Evolutionary conservation across 2,797 vertebrate genomes (phyloP), one percentile per base, ranked within the genome.

Genomic region (Phataginus tetradactyla): DNA sequence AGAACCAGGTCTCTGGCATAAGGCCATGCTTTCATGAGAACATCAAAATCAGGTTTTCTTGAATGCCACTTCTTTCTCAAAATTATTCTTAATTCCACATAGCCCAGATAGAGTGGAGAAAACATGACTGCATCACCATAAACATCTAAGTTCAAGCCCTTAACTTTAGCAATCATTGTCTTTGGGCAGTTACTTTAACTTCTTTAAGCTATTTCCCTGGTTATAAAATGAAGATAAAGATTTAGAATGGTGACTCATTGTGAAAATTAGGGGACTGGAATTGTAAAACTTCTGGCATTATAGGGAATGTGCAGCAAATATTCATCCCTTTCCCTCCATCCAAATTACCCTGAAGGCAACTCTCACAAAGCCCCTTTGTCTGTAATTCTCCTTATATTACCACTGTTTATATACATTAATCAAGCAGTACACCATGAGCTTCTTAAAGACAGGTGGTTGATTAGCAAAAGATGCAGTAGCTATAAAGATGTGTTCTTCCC

Each of bases 271-370:
- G 17, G 8, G 23, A 86, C 27, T 49, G 1, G 72, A 72, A 75
- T 86, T 79, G 29, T n/a, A 49, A 93, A 94, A 83, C 12, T 32
- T 51, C n/a, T 37, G n/a, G 7, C 63, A 86, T 97, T 90, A 69
- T 55, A 71, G 49, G 64, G 9, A 32, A 32, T 92, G 53, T 1
- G 72, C 20, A 83, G 25, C 80, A 77, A 80, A 34, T 69, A 88
- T 42, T 20, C 12, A 94, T 2, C 39, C 21, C 11, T 64, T 45
- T 94, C 5, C 1, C 4, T 92, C 25, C 49, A 49, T 34, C 42
- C 25, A 79, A 25, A 34, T 42, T 87, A 25, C 20, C 20, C 37
- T 83, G 29, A 88, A 69, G 51, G 34, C 87, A 96, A 92, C 69
- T 42, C 45, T 61, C 17, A 34, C 39, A 75, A 61, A 49, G 10